Base-by-base conservation (phyloP, 2,113 vertebrate species). In the Oplegnathus fasciatus region DNA sequence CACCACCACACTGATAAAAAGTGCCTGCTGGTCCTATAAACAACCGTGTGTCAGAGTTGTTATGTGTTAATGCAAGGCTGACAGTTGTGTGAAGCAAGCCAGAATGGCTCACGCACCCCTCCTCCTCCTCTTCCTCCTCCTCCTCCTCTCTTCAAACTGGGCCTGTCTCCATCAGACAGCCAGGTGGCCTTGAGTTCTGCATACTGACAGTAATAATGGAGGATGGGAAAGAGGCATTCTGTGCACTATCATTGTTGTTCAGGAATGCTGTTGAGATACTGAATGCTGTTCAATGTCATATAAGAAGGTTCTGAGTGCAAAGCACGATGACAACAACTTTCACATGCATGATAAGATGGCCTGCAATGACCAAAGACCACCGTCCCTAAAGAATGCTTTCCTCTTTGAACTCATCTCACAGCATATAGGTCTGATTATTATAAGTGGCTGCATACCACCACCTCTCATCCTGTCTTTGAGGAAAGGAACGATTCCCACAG, bases 381-480 rank as follows among this genome's bases (percentile, higher is more conserved):
- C 61, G 67, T 61, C 61, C 5, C 37, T 71, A n/a, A 80, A 85
- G 76, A 70, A n/a, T 54, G 68, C 32, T 67, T 44, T 74, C 61
- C 30, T 72, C 74, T 93, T 92, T 92, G 86, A 93, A 86, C 75
- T 78, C 83, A 69, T 94, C 92, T 89, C n/a, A 22, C 54, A 65
- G 89, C 87, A 89, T 89, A 88, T 64, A 54, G 61, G 77, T 86
- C 75, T 87, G 93, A 94, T 94, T 91, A 90, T 79, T 87, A 79
- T 52, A 89, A 95, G 94, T 95, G 91, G 91, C 68, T 87, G 86
- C 93, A 95, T 95, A 94, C 93, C 95, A 94, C 52, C 92, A 92
- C 94, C 91, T 91, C 88, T 87, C 74, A 72, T 79, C 80, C 50
- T 70, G 81, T 86, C 50, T 85, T 83, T 73, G 82, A 88, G 76